Evolutionary conservation across 2,113 vertebrate genomes (phyloP).

Genomic region (Phylloscopus trochiloides): DNA sequence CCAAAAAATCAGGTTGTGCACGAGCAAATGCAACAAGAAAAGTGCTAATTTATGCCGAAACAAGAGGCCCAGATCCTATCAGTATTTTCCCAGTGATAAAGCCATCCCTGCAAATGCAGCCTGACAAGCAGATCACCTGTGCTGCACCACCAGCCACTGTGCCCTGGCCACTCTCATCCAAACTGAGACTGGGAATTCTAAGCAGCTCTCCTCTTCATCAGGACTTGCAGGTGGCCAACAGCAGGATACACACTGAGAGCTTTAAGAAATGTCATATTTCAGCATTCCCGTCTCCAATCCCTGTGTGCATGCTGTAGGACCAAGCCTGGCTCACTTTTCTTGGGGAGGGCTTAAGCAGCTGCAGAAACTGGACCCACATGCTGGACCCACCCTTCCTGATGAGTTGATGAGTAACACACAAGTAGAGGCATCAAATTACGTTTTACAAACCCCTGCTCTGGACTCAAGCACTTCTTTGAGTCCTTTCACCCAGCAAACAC

Average conservation of each 20-base stretch:
- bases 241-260: background rate
- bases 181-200: background rate
- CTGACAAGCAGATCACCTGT: background rate
- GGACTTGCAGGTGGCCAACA: background rate
- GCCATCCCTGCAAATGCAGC: background rate
- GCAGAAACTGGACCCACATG: background rate
- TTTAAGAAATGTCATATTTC: background rate
- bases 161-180: accelerated
- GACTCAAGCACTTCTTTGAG: background rate
- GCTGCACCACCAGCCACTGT: background rate
- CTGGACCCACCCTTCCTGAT: background rate
- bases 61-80: background rate
- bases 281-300: background rate
- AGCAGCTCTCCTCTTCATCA: background rate
- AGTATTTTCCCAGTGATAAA: background rate
- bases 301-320: background rate
- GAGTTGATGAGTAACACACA: background rate
- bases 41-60: background rate
- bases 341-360: background rate
- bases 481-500: background rate
- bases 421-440: background rate
- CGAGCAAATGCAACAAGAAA: background rate
- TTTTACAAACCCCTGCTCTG: background rate
- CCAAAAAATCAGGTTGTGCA: background rate
- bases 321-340: background rate